Conservation (phyloP, 1,140 invertebrate genomes). For the Diabrotica undecimpunctata region DNA sequence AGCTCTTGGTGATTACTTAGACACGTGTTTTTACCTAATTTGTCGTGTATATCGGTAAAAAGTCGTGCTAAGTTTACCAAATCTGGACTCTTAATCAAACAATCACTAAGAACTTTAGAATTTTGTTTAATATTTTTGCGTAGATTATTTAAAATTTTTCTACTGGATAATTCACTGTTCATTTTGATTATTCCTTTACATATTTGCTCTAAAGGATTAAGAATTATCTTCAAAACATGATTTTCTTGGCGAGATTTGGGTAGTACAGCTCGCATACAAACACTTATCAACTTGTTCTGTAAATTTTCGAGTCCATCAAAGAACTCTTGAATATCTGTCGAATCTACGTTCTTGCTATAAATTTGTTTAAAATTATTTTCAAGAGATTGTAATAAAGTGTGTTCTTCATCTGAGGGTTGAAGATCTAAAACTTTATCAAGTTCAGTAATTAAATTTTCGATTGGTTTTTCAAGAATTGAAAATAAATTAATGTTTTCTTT, state of each 20-base stretch:
- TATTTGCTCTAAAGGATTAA: slow-evolving; percentile 35
- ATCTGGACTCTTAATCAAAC: background rate
- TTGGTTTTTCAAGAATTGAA: slow-evolving; percentile 27
- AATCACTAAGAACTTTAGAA: slow-evolving; percentile 13
- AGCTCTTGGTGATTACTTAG: background rate
- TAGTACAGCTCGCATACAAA: slow-evolving; percentile 39
- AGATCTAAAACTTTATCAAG: slow-evolving; percentile 29
- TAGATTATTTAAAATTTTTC: slow-evolving; percentile 20
- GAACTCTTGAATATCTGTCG: slow-evolving; percentile 33
- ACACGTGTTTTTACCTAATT: background rate
- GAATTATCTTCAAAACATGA: slow-evolving; percentile 37
- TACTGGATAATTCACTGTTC: slow-evolving; percentile 27
- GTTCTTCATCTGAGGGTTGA: slow-evolving; percentile 35
- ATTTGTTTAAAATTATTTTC: slow-evolving; percentile 31
- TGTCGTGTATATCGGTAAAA: background rate
- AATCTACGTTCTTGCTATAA: slow-evolving; percentile 4
- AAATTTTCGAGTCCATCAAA: slow-evolving; percentile 33
- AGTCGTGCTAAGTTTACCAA: too few species aligned
- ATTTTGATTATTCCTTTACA: slow-evolving; percentile 36
- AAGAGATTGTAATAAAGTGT: slow-evolving; percentile 33
- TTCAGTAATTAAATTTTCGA: slow-evolving; percentile 34
- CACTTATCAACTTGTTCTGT: slow-evolving; percentile 40
- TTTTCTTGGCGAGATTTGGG: slow-evolving; percentile 27
- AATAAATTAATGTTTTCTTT: slow-evolving; percentile 39
- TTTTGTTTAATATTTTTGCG: slow-evolving; percentile 18